Percentiles rank a stretch among this genome's conserved stretches.
phyloP scores from a whole-genome alignment of 2,888 invertebrate genomes.

The Pandemis corylana region DNA sequence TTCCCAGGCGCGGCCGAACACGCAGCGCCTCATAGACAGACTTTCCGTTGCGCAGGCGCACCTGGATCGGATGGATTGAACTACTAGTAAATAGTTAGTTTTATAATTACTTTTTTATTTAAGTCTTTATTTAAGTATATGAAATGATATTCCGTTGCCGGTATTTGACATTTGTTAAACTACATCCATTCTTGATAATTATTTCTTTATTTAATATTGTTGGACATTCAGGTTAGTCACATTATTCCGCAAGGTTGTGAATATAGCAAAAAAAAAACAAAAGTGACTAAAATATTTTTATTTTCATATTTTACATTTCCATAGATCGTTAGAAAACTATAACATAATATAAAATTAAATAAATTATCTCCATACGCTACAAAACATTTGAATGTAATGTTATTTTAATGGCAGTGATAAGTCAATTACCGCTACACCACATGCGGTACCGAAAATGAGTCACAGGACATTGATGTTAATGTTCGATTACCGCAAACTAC shows the following conservation, averaged over 20 bases:
- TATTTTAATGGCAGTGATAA: slow-evolving; percentile 55
- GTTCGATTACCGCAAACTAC: slow-evolving; percentile 19
- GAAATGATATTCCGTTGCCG: slow-evolving; percentile 25
- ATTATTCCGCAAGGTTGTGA: slow-evolving; percentile 2
- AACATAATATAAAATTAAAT: slow-evolving; percentile 33
- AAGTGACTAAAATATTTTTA: slow-evolving; percentile 41
- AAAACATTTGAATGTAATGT: slow-evolving; percentile 36
- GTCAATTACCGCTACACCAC: slow-evolving; percentile 24
- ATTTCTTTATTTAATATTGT: background rate
- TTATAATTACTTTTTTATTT: slow-evolving; percentile 41
- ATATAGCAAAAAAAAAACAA: slow-evolving; percentile 16
- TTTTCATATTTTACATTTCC: slow-evolving; percentile 39
- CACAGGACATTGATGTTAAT: slow-evolving; percentile 14
- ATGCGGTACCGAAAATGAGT: background rate
- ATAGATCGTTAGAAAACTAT: slow-evolving; percentile 22
- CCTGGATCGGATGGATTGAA: slow-evolving; percentile 78
- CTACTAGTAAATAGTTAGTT: slow-evolving; percentile 45
- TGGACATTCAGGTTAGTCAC: background rate
- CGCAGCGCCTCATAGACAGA: slow-evolving; percentile 74
- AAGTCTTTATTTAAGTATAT: slow-evolving; percentile 44
- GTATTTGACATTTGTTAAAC: slow-evolving; percentile 38
- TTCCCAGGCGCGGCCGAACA: slow-evolving; percentile 74
- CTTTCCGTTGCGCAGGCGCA: slow-evolving; percentile 78
- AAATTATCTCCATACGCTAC: slow-evolving; percentile 13
- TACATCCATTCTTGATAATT: background rate